Base-by-base conservation (phyloP, 2,113 vertebrate genomes). In the Alexandromys fortis region DNA sequence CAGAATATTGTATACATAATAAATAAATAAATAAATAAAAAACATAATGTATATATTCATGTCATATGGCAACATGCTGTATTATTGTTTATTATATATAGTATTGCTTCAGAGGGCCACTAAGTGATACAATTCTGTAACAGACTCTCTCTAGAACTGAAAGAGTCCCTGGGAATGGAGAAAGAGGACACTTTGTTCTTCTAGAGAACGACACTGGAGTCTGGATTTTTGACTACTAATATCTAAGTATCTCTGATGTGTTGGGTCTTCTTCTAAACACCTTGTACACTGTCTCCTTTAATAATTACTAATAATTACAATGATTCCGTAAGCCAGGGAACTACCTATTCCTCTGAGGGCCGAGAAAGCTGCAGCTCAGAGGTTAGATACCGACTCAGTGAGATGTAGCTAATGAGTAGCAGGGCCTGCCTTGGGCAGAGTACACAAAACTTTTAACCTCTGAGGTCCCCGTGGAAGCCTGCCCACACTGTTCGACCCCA, bases 131-230 rank as follows among this genome's bases (percentile, higher is more conserved):
- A 61, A 10, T n/a, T 58, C 58, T 88, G 67, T 92, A 76, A 79
- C 1, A 68, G 72, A 85, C 68, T 49, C 58, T 49, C 58, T 95
- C 81, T 72, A 95, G 86, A 94, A 70, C 42, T 76, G 49, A 65
- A 88, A 90, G 24, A 83, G 24, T 68, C 67, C 30, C 30, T 65
- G 24, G 26, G 38, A 42, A 61, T 63, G 58, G 81, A 42, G 17
- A 21, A 21, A 35, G 67, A 0, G 0, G 68, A 35, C 63, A 33
- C 14, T 45, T 38, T 61, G 65, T 42, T 76, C 35, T 47, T 45
- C 61, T 61, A 79, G 13, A 67, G 38, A 73, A 45, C 2, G 55
- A 72, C 10, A 87, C 58, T 30, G 65, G 52, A 12, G 19, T 58
- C 4, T 58, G 19, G 24, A 33, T 30, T 55, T 63, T 63, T 45